phyloP scores from a whole-genome alignment of 2,797 vertebrate genomes.

The Cyclura pinguis region DNA sequence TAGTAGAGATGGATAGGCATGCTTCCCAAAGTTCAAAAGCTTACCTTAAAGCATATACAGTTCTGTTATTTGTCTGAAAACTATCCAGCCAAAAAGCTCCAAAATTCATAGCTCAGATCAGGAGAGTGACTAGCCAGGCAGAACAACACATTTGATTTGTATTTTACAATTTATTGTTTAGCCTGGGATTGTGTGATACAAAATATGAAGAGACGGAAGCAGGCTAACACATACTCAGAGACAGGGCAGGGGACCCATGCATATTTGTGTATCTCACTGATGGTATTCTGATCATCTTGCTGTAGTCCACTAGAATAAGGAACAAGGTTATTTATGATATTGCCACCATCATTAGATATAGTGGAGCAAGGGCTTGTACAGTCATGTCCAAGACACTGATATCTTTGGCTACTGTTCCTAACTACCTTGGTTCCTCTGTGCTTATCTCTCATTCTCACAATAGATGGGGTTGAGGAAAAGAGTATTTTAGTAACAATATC shows the following conservation, averaged over 20 bases:
- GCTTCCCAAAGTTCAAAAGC: slow-evolving; percentile 70
- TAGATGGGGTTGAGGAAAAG: too few relatives aligned
- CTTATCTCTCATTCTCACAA: too few relatives aligned
- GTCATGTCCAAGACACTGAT: too few relatives aligned
- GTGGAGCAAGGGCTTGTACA: too few relatives aligned
- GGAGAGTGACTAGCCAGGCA: background rate
- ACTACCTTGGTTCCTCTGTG: too few relatives aligned
- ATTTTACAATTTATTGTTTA: background rate
- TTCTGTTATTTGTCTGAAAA: background rate
- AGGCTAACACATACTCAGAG: background rate
- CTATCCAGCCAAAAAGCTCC: slow-evolving; percentile 58
- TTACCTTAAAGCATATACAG: slow-evolving; percentile 26
- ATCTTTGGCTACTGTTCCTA: too few relatives aligned
- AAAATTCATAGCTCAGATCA: slow-evolving; percentile 27
- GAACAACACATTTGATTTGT: background rate
- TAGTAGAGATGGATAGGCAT: slow-evolving; percentile 53
- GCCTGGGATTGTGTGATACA: background rate
- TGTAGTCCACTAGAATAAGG: background rate
- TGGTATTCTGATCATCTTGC: slow-evolving; percentile 21
- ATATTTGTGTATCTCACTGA: background rate
- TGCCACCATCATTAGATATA: background rate
- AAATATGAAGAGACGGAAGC: background rate
- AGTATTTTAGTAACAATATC: too few relatives aligned
- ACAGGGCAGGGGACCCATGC: background rate
- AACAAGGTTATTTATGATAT: background rate